Conservation (phyloP, 2,888 invertebrate genomes). For the Carcina quercana region DNA sequence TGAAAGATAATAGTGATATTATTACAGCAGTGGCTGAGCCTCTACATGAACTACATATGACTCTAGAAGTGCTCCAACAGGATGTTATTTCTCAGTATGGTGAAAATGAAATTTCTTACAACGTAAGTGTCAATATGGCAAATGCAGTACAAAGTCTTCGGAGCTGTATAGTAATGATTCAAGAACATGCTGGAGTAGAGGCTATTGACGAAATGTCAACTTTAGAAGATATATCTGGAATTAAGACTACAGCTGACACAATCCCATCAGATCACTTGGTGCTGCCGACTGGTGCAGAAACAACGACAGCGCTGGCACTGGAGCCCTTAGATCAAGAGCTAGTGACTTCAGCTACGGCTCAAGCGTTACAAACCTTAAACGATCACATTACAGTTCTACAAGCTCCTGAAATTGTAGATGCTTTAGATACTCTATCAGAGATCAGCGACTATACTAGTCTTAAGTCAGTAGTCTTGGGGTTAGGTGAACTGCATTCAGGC, state of each 20-base stretch:
- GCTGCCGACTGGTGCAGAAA: slow-evolving; percentile 40
- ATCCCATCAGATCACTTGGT: slow-evolving; percentile 45
- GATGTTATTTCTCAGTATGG: slow-evolving; percentile 56
- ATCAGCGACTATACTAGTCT: slow-evolving; percentile 47
- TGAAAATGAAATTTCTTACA: slow-evolving; percentile 37
- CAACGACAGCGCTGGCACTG: slow-evolving; percentile 26
- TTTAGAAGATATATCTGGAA: slow-evolving; percentile 72
- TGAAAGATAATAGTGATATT: slow-evolving; percentile 37
- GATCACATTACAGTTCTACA: slow-evolving; percentile 47
- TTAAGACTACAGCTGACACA: slow-evolving; percentile 72
- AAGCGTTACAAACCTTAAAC: slow-evolving; percentile 47
- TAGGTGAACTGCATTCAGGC: slow-evolving; percentile 41
- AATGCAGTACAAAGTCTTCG: slow-evolving; percentile 53
- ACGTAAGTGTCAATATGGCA: slow-evolving; percentile 42
- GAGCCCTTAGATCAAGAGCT: slow-evolving; percentile 24
- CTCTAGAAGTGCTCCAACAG: slow-evolving; percentile 60
- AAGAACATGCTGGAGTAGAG: slow-evolving; percentile 64
- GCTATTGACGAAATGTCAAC: slow-evolving; percentile 69
- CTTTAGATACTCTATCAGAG: slow-evolving; percentile 49
- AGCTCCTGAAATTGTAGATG: slow-evolving; percentile 46
- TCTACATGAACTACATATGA: slow-evolving; percentile 54
- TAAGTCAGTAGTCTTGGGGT: slow-evolving; percentile 38
- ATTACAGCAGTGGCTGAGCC: slow-evolving; percentile 58
- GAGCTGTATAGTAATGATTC: slow-evolving; percentile 60
- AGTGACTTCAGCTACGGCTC: slow-evolving; percentile 35